A percentile compares a stretch with the other conserved stretches of the same genome.
These are phyloP conservation scores for Atrichornis clamosus DNA, from an alignment of 2,113 vertebrate genomes.

Conservation along the genomic window DNA sequence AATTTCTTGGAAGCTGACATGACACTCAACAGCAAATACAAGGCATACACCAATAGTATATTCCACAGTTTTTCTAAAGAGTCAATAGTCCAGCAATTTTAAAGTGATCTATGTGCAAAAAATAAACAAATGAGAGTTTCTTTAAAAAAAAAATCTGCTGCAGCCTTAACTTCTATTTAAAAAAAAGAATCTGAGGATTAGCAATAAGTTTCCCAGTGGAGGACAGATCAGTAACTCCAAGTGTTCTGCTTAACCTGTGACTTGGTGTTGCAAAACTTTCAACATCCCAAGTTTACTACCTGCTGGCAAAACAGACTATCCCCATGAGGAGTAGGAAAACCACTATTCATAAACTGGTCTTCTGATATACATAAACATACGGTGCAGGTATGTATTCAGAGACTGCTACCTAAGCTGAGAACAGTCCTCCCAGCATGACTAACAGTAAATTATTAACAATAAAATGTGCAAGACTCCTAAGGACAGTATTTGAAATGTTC, in stretches of 20 bases:
- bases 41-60: background rate
- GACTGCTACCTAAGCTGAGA: conserved; percentile 28
- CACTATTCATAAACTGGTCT: background rate
- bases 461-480: conserved; percentile 5
- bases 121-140: conserved; percentile 4
- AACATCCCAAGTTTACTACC: background rate
- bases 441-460: conserved; percentile 34
- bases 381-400: background rate
- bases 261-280: background rate
- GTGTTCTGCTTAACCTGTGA: background rate
- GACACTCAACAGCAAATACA: conserved; percentile 36
- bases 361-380: background rate
- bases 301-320: conserved; percentile 2
- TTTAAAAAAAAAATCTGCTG: background rate
- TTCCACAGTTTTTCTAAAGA: conserved; percentile 51
- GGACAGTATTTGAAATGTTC: conserved; percentile 15
- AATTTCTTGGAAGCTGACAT: conserved; percentile 4
- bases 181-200: background rate
- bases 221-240: conserved; percentile 1
- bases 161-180: background rate
- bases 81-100: conserved; percentile 55
- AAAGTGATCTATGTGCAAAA: conserved; percentile 66
- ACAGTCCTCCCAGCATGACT: conserved; percentile 19
- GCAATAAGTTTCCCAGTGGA: conserved; percentile 7
- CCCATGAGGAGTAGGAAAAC: background rate